A percentile compares a stretch with the other conserved stretches of the same genome.
Evolutionary conservation across 2,888 invertebrate species (phyloP).

Genomic region (Hydropsyche betteni): DNA sequence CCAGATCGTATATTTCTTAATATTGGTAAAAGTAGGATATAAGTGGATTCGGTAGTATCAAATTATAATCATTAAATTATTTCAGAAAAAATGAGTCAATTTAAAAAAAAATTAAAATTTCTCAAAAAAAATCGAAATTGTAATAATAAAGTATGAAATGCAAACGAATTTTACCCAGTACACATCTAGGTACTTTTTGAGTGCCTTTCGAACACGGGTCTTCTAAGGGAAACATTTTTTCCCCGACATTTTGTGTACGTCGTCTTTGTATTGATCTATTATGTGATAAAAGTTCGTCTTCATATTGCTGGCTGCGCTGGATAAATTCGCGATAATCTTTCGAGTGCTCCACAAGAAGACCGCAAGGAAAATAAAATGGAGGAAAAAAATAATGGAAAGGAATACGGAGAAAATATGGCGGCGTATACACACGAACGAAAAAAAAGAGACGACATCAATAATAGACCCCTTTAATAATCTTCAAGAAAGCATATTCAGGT

Average conservation of each 20-base stretch:
- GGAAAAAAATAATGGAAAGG: background rate
- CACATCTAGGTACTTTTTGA: no score
- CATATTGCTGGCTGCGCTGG: constrained; percentile 21
- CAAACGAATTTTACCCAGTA: no score
- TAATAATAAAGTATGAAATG: no score
- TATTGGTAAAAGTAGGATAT: no score
- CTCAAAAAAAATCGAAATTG: no score
- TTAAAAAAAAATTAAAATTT: no score
- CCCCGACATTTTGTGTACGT: background rate
- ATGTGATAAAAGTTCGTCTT: constrained; percentile 27
- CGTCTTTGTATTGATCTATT: constrained; percentile 17
- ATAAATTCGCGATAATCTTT: constrained; percentile 29
- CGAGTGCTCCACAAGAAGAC: constrained; percentile 1
- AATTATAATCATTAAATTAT: no score
- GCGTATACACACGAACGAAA: background rate
- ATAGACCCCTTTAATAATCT: constrained; percentile 26
- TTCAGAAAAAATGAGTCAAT: no score
- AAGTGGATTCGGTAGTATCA: no score
- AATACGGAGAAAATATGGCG: constrained; percentile 14
- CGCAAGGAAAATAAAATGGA: background rate
- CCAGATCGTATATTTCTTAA: no score
- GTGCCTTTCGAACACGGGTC: no score
- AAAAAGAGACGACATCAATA: constrained; percentile 11
- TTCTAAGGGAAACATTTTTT: background rate
- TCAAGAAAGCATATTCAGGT: background rate